Evolutionary conservation across 35 echinoderm and acorn worm genomes (phyloP).

Genomic region (Strongylocentrotus purpuratus): DNA sequence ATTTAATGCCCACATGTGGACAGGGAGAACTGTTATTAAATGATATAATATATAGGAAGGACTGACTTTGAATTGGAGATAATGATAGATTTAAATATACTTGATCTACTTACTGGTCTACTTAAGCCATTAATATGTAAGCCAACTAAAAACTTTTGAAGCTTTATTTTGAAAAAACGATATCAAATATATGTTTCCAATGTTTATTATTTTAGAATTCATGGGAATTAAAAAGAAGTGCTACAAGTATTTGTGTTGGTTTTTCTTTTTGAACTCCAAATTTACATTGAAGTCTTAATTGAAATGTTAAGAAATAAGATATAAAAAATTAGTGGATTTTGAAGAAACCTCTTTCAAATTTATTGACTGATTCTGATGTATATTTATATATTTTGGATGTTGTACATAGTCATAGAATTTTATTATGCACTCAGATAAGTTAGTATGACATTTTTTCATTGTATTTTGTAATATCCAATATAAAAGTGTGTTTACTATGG

Average conservation of each 20-base stretch:
- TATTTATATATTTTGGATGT: constrained; percentile 14
- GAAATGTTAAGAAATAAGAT: neutral
- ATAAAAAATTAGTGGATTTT: neutral
- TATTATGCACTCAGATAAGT: neutral
- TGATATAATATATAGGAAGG: too few relatives aligned
- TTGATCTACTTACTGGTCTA: neutral
- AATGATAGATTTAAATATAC: too few relatives aligned
- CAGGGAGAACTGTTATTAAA: too few relatives aligned
- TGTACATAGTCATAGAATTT: neutral
- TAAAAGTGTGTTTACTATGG: neutral
- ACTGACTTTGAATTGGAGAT: too few relatives aligned
- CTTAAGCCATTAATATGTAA: neutral
- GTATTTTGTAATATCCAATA: neutral
- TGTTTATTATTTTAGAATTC: neutral
- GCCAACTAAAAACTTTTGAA: neutral
- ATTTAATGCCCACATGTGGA: too few relatives aligned
- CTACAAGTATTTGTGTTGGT: neutral
- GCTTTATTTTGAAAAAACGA: neutral
- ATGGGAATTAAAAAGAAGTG: neutral
- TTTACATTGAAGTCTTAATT: neutral
- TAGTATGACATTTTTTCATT: neutral
- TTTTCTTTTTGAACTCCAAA: neutral
- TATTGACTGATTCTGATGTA: neutral
- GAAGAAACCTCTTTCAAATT: neutral
- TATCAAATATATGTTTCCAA: neutral